A percentile compares a stretch with the other conserved stretches of the same genome.
Evolutionary conservation across 2,113 vertebrate genomes (phyloP).

Genomic region (Macquaria ambigua): DNA sequence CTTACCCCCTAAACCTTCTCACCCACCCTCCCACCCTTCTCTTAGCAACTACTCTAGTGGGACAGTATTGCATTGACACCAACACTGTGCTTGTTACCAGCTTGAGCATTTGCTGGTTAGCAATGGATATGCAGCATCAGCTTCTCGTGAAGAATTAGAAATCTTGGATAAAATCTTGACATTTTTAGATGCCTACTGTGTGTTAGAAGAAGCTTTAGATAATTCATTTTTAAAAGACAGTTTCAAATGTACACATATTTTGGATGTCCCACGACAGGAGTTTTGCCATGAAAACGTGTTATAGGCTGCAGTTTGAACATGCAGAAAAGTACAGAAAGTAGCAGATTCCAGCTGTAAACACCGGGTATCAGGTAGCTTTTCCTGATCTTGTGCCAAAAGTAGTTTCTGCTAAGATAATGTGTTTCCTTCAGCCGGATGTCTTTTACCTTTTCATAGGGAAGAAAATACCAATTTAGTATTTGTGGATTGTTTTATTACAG

Average conservation of each 20-base stretch:
- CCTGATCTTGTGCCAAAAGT: background rate
- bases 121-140: background rate
- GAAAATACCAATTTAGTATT: background rate
- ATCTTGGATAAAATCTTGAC: background rate
- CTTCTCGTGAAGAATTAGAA: conserved; percentile 4
- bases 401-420: background rate
- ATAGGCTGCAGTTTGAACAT: background rate
- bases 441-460: background rate
- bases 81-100: conserved; percentile 31
- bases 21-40: conserved; percentile 41
- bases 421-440: background rate
- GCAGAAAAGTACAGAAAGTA: background rate
- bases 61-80: conserved; percentile 40
- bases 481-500: background rate
- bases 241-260: background rate
- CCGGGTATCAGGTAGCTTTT: background rate
- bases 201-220: background rate
- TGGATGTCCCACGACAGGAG: background rate
- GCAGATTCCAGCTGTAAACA: background rate
- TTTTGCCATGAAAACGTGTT: background rate
- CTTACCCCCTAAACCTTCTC: conserved; percentile 35
- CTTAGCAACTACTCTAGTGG: conserved; percentile 64
- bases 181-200: background rate
- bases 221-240: background rate
- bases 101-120: background rate